Conservation (phyloP, 2,113 vertebrate species). For the Lepus americanus region DNA sequence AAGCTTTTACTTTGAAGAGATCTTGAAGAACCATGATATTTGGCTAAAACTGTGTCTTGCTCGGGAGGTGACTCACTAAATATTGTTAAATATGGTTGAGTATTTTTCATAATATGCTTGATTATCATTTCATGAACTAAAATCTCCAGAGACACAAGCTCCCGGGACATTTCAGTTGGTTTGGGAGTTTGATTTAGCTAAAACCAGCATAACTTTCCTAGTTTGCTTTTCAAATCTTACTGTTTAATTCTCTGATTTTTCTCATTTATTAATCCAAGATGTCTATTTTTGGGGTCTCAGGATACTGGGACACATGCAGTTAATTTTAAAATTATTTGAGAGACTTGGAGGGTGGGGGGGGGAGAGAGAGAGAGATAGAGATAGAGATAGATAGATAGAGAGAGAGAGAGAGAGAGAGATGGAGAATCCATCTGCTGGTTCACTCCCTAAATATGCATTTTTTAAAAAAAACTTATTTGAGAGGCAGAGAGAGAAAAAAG, state of each 20-base stretch:
- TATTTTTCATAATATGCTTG: neutral
- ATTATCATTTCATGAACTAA: constrained; percentile 27
- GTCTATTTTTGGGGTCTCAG: neutral
- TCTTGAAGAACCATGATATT: neutral
- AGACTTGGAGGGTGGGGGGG: too few species aligned
- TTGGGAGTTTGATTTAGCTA: constrained; percentile 38
- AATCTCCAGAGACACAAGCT: neutral
- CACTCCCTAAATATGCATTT: too few species aligned
- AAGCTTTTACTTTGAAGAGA: constrained; percentile 32
- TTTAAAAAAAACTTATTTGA: too few species aligned
- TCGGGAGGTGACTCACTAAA: neutral
- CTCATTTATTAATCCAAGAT: neutral
- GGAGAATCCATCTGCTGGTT: too few species aligned
- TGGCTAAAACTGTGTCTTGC: neutral
- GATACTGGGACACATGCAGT: neutral
- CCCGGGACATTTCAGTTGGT: constrained; percentile 2
- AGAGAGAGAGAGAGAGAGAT: too few species aligned
- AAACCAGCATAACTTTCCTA: constrained; percentile 30
- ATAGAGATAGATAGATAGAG: too few species aligned
- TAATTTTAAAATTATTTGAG: neutral
- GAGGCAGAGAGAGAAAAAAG: too few species aligned
- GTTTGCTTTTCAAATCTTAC: constrained; percentile 10
- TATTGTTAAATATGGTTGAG: neutral
- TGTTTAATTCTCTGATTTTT: constrained; percentile 53
- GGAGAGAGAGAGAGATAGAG: too few species aligned